These are phyloP conservation scores for Halichoerus grypus DNA, from an alignment of 2,113 vertebrate genomes.

Conservation along the genomic window DNA sequence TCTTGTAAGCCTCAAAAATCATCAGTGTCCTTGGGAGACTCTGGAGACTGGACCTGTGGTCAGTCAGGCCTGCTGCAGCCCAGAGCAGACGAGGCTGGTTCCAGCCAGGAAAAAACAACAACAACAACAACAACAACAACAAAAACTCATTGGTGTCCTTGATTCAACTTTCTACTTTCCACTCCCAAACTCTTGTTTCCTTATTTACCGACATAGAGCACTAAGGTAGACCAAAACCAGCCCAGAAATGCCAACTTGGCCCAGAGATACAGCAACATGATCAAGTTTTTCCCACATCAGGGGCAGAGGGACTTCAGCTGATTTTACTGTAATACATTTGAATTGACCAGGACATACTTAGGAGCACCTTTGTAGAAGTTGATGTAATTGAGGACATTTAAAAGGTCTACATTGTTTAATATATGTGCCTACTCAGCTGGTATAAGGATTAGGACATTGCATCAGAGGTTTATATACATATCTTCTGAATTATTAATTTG, in stretches of 20 bases:
- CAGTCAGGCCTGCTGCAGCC: not conserved
- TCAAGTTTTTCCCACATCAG: not conserved
- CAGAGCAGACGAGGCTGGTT: not conserved
- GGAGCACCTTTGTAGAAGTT: not conserved
- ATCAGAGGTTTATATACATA: not conserved
- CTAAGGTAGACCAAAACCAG: not conserved
- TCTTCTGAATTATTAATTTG: not conserved
- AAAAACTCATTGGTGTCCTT: not conserved
- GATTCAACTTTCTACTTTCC: not conserved
- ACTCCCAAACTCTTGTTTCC: not conserved
- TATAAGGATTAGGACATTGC: not conserved
- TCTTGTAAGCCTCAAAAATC: not conserved
- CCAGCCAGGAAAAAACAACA: not conserved
- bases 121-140: too few species aligned
- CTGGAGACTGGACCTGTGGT: not conserved
- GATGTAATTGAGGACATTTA: not conserved
- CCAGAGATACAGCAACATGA: rapidly evolving
- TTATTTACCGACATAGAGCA: not conserved
- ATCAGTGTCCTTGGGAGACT: not conserved
- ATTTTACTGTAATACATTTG: not conserved
- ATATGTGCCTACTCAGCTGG: not conserved
- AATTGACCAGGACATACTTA: not conserved
- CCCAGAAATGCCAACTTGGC: not conserved
- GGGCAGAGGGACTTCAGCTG: not conserved
- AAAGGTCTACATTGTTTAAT: not conserved